Evolutionary conservation across 2,113 vertebrate species (phyloP).

Genomic region (Pterophyllum scalare): DNA sequence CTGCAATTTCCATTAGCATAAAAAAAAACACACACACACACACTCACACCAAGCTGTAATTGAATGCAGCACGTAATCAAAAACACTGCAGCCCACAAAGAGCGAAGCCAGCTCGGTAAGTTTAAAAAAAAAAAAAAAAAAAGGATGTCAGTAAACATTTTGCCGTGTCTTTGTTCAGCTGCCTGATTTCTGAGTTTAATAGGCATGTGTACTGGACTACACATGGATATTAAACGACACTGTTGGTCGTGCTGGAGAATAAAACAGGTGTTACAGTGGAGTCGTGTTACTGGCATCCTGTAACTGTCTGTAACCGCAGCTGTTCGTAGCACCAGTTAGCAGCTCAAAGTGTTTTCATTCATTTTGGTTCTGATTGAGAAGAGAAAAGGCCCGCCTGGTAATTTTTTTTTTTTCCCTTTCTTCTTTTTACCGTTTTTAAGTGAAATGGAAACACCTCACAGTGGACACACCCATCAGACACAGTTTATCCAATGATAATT

Average conservation of each 20-base stretch:
- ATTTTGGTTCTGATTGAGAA: conserved; percentile 85
- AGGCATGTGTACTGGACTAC: conserved; percentile 67
- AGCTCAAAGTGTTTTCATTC: conserved; percentile 44
- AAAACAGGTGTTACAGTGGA: conserved; percentile 35
- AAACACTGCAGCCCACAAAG: conserved; percentile 54
- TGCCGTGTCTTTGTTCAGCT: conserved; percentile 59
- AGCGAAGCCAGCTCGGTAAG: conserved; percentile 69
- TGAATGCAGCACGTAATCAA: conserved; percentile 53
- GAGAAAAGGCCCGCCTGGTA: conserved; percentile 75
- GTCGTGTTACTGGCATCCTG: conserved; percentile 74
- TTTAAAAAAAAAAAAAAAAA: conserved; percentile 43
- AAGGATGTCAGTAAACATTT: conserved; percentile 71
- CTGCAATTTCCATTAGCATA: conserved; percentile 39
- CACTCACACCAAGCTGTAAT: conserved; percentile 44
- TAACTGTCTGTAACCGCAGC: conserved; percentile 54
- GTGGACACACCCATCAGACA: conserved; percentile 54
- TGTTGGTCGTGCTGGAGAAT: conserved; percentile 52
- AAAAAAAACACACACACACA: conserved; percentile 35
- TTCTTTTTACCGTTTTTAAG: conserved; percentile 33
- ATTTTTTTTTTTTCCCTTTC: conserved; percentile 19
- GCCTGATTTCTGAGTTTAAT: conserved; percentile 65
- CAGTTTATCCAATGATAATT: conserved; percentile 51
- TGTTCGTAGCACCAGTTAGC: conserved; percentile 73
- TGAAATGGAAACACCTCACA: conserved; percentile 65
- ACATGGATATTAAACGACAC: conserved; percentile 70